Base-by-base conservation (phyloP, 2,113 vertebrate genomes). In the Ciconia stormi region DNA sequence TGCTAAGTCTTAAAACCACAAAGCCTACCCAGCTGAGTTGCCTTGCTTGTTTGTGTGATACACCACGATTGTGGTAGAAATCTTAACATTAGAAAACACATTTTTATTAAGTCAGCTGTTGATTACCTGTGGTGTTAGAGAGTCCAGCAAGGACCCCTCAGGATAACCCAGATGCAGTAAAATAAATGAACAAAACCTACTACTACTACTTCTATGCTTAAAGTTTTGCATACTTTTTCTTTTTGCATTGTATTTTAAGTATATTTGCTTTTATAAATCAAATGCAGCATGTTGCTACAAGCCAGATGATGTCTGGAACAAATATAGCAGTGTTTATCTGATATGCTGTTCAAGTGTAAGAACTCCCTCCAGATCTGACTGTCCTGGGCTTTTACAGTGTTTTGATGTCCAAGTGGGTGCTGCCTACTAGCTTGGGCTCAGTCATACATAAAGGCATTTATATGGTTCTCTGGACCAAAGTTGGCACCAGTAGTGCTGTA, bases 361-460 rank as follows among this genome's bases (percentile, higher is more conserved):
- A 86, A 65, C 11, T 69, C 34, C 47, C 11, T 80, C 27, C 47
- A 46, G 42, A 22, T 40, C 34, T 66, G 56, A 25, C 47, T 76
- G 53, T 83, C 40, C 21, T 19, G n/a, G 27, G 11, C 23, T 86
- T 91, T 80, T 87, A 77, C 34, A 40, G 32, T 61, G 14, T 46
- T 83, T 59, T 84, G 29, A n/a, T 3, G 6, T 23, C 16, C 0
- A 0, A 14, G 13, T 59, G 16, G 19, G 9, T 77, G 25, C n/a
- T 77, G 50, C 46, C 36, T 83, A 1, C 13, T 65, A 7, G 15
- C 36, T 56, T 76, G 55, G 40, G 22, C 56, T 88, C 49, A 63
- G 52, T 50, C 9, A 38, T 46, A 38, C 20, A 7, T 47, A 42
- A 42, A 59, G 38, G 32, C 14, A 10, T 84, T 91, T 79, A 36